phyloP scores from a whole-genome alignment of 2,797 vertebrate species.

The Paramormyrops hopkinsi region DNA sequence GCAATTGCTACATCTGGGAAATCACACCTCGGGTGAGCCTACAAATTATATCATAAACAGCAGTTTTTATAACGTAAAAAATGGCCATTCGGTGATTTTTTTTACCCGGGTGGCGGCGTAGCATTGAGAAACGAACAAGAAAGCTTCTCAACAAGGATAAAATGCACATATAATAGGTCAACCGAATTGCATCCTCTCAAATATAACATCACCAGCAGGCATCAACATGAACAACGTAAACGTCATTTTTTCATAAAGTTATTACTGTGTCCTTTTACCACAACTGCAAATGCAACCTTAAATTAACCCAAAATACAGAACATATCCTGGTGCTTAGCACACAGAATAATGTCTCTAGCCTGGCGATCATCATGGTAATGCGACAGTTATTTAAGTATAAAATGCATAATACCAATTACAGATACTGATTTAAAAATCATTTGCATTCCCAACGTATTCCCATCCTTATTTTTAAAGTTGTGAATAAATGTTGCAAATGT shows the following conservation, averaged over 20 bases:
- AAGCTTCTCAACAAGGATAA: background rate
- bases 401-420: background rate
- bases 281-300: background rate
- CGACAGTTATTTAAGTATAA: constrained; percentile 11
- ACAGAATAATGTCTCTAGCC: background rate
- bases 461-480: background rate
- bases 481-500: background rate
- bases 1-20: background rate
- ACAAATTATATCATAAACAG: background rate
- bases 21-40: background rate
- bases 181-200: background rate
- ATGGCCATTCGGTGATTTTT: background rate
- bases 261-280: background rate
- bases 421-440: background rate
- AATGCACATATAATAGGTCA: background rate
- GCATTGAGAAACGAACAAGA: background rate
- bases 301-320: background rate
- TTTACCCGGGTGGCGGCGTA: background rate
- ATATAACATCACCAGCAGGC: background rate
- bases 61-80: background rate
- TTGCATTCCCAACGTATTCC: background rate
- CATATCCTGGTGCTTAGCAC: background rate
- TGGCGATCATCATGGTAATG: constrained; percentile 1
- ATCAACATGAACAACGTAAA: background rate
- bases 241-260: background rate